These are phyloP conservation scores for Nemotelus pantherinus DNA, from an alignment of 2,888 invertebrate genomes.

Conservation along the genomic window DNA sequence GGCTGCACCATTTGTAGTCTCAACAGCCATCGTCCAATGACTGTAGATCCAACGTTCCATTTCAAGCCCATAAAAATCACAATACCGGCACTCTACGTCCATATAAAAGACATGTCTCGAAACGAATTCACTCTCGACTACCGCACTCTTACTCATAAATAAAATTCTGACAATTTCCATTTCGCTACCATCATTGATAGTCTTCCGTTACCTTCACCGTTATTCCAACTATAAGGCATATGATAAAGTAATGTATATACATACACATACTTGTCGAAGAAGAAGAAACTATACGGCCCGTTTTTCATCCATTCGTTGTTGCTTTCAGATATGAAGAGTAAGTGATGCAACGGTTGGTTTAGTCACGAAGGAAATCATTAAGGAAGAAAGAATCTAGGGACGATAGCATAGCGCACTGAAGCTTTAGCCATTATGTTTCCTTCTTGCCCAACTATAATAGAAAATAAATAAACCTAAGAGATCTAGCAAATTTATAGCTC, in stretches of 20 bases:
- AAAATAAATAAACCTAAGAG: slow-evolving; percentile 51
- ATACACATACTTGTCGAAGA: no score
- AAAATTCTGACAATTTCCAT: slow-evolving; percentile 52
- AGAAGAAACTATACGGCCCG: no score
- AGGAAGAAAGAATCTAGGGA: slow-evolving; percentile 3
- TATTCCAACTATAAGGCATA: no score
- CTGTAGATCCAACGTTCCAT: not conserved
- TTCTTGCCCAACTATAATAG: slow-evolving; percentile 47
- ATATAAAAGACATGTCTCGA: not conserved
- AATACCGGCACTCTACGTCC: not conserved
- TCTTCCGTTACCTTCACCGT: not conserved
- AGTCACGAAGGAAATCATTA: no score
- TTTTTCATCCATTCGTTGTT: no score
- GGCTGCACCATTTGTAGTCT: not conserved
- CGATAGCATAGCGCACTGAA: slow-evolving; percentile 23
- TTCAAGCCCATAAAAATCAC: not conserved
- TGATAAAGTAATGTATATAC: no score
- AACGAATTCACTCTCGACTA: not conserved
- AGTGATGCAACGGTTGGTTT: no score
- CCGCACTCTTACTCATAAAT: slow-evolving; percentile 46
- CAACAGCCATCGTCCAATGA: not conserved
- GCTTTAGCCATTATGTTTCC: slow-evolving; percentile 49
- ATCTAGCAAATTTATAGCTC: slow-evolving; percentile 49
- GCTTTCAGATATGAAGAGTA: no score
- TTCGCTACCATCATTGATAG: slow-evolving; percentile 41